These are phyloP conservation scores for Oreocharis arfaki DNA, from an alignment of 2,113 vertebrate species.

Conservation along the genomic window DNA sequence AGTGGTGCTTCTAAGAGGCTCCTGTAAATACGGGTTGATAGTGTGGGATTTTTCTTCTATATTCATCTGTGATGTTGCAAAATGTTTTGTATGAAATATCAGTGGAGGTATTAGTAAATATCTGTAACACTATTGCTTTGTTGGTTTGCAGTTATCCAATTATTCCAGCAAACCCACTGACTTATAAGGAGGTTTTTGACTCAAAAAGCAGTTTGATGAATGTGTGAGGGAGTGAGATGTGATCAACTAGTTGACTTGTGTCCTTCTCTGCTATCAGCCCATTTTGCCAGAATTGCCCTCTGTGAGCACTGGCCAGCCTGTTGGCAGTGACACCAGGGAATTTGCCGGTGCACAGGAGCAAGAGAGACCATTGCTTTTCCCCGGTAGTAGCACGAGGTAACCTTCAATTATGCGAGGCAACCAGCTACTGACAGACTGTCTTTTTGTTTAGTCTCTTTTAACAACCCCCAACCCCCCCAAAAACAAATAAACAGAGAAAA, in stretches of 20 bases:
- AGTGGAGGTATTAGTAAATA: background rate
- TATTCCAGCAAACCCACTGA: background rate
- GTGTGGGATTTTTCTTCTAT: background rate
- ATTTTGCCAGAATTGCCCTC: background rate
- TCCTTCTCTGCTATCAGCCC: background rate
- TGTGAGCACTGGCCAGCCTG: background rate
- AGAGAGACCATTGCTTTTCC: background rate
- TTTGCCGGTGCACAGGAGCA: background rate
- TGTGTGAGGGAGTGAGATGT: background rate
- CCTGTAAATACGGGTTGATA: background rate
- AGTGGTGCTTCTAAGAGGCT: background rate
- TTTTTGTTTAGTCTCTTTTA: background rate
- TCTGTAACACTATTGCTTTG: background rate
- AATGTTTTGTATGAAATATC: background rate
- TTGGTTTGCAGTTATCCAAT: background rate
- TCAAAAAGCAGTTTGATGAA: background rate
- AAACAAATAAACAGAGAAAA: background rate
- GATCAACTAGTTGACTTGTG: background rate
- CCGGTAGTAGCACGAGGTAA: background rate
- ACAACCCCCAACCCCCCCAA: fast-evolving
- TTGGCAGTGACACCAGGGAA: background rate
- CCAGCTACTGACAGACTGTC: background rate
- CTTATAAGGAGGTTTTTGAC: background rate
- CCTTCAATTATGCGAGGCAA: background rate
- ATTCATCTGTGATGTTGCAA: background rate